phyloP scores from a whole-genome alignment of 37 sponge, comb jelly and placozoan genomes.

The Theonella swinhoei region DNA sequence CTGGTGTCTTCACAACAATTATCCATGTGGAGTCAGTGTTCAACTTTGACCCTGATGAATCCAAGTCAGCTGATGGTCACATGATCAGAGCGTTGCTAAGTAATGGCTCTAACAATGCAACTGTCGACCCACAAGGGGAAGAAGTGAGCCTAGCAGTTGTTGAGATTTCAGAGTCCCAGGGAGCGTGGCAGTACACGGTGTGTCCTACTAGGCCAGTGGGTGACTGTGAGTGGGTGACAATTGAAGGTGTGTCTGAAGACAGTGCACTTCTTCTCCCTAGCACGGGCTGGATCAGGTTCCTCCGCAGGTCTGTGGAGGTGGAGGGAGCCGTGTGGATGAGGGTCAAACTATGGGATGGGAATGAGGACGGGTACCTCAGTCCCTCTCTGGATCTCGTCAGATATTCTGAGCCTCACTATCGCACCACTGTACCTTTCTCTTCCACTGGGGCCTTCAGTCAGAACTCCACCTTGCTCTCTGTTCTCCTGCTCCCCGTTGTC shows the following conservation, averaged over 20 bases:
- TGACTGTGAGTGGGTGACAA: background rate
- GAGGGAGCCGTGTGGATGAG: slow-evolving; percentile 85
- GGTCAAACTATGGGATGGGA: slow-evolving; percentile 87
- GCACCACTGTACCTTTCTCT: slow-evolving; percentile 47
- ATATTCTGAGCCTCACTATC: background rate
- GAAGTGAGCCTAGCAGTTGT: slow-evolving; percentile 71
- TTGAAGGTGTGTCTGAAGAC: slow-evolving; percentile 28
- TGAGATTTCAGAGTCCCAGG: slow-evolving; percentile 2
- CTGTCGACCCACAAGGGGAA: slow-evolving; percentile 66
- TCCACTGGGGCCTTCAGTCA: slow-evolving; percentile 51
- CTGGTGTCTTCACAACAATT: slow-evolving; percentile 20
- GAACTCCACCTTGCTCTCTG: slow-evolving; percentile 23
- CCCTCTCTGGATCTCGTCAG: slow-evolving; percentile 25
- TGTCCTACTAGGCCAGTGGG: slow-evolving; percentile 44
- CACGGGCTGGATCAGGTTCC: slow-evolving; percentile 66
- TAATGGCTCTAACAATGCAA: slow-evolving; percentile 40
- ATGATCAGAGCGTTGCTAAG: slow-evolving; percentile 64
- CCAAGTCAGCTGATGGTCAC: slow-evolving; percentile 37
- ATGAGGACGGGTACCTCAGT: slow-evolving; percentile 67
- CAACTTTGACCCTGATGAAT: slow-evolving; percentile 6
- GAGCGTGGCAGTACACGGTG: slow-evolving; percentile 81
- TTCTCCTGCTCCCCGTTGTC: slow-evolving; percentile 44
- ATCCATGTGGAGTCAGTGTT: slow-evolving; percentile 40
- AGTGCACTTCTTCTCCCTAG: slow-evolving; percentile 74
- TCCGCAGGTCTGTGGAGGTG: slow-evolving; percentile 38